Conservation (phyloP, 2,113 vertebrate genomes). For the Nesoenas mayeri region DNA sequence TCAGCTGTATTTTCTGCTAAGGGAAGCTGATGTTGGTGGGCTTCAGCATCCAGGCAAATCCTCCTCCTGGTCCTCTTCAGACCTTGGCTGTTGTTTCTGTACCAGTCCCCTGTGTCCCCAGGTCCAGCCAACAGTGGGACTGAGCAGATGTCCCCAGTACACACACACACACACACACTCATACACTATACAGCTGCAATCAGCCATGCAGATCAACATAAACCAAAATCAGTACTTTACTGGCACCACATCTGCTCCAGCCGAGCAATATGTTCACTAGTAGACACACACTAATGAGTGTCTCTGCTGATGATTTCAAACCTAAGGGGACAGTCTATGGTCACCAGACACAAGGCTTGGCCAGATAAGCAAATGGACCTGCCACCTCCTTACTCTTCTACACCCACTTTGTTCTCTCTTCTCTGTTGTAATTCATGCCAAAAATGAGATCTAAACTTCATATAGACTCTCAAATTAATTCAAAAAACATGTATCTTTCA, state of each 20-base stretch:
- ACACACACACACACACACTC: background rate
- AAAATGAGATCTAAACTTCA: background rate
- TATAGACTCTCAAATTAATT: background rate
- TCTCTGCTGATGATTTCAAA: background rate
- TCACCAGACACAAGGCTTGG: background rate
- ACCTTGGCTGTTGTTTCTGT: background rate
- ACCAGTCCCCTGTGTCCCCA: background rate
- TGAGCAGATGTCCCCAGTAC: background rate
- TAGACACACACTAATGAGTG: too few relatives aligned
- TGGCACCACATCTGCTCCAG: background rate
- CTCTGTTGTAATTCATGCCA: background rate
- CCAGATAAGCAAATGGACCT: background rate
- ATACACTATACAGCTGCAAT: accelerated
- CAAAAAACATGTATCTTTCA: background rate
- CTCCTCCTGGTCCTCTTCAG: background rate
- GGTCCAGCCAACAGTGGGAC: background rate
- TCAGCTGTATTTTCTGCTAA: background rate
- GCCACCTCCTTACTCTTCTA: background rate
- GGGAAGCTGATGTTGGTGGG: background rate
- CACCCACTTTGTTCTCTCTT: background rate
- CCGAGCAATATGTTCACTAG: background rate
- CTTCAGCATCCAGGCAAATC: background rate
- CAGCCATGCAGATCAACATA: accelerated
- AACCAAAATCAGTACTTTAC: background rate
- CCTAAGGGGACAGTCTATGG: background rate